A percentile compares a stretch with the other conserved stretches of the same genome.
These are phyloP conservation scores for Pelusios castaneus DNA, from an alignment of 2,113 vertebrate species.

Conservation along the genomic window DNA sequence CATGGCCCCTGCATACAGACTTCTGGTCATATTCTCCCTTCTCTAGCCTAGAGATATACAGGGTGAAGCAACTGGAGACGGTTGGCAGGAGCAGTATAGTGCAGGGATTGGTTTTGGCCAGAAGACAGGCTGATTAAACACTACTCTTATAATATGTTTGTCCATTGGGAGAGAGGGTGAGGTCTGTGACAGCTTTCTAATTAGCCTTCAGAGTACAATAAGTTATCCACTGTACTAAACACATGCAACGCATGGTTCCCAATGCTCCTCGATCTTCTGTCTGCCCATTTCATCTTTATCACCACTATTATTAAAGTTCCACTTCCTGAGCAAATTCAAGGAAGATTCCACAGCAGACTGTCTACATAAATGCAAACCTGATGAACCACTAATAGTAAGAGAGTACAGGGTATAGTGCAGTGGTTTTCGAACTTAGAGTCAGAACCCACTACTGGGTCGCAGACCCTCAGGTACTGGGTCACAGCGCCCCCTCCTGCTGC, in stretches of 20 bases:
- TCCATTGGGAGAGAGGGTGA: neutral
- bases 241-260: neutral
- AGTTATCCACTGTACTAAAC: neutral
- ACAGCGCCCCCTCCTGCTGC: no score
- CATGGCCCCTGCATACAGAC: neutral
- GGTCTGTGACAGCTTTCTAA: neutral
- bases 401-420: neutral
- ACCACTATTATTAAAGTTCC: neutral
- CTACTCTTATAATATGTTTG: neutral
- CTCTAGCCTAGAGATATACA: neutral
- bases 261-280: neutral
- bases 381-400: neutral
- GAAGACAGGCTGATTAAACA: neutral
- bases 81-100: neutral
- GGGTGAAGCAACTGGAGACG: neutral
- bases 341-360: neutral
- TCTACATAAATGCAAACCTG: neutral
- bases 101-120: neutral
- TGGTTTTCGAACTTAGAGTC: no score
- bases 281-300: rapidly evolving
- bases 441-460: no score
- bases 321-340: rapidly evolving
- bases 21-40: neutral
- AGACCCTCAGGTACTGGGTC: no score
- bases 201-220: neutral